Conservation (phyloP, 2,113 vertebrate genomes). For the Sinocyclocheilus maitianheensis region DNA sequence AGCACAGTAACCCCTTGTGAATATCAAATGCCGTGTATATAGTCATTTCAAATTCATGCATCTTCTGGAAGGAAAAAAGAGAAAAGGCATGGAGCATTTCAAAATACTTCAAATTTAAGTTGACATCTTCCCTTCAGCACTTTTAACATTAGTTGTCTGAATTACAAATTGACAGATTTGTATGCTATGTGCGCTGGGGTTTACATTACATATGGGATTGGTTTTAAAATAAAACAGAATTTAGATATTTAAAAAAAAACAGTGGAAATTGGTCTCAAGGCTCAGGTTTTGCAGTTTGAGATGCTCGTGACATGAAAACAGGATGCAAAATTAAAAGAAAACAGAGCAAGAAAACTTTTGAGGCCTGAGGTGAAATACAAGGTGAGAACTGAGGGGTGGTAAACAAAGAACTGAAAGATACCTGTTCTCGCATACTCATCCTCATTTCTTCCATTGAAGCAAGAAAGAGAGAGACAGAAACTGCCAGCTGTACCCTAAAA, state of each 20-base stretch:
- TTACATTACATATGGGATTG: conserved; percentile 11
- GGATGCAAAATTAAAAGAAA: conserved; percentile 27
- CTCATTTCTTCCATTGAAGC: background rate
- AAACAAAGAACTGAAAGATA: background rate
- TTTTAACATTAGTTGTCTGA: background rate
- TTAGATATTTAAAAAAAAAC: background rate
- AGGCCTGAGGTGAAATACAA: conserved; percentile 33
- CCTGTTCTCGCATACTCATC: background rate
- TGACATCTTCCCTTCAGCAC: conserved; percentile 37
- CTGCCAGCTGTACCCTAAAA: conserved; percentile 20
- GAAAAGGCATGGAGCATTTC: conserved; percentile 22
- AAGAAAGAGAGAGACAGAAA: conserved; percentile 2
- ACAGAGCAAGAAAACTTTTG: conserved; percentile 24
- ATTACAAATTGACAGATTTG: conserved; percentile 25
- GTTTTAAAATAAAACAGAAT: background rate
- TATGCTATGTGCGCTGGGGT: background rate
- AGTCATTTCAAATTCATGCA: conserved; percentile 20
- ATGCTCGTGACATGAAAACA: background rate
- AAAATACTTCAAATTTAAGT: conserved; percentile 19
- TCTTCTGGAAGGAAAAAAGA: background rate
- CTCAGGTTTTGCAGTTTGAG: conserved; percentile 10
- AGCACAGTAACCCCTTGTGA: background rate
- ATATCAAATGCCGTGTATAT: conserved; percentile 30
- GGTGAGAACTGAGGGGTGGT: conserved; percentile 17
- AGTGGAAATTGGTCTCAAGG: conserved; percentile 14